Evolutionary conservation across 2,888 invertebrate species (phyloP).

Genomic region (Conomelus anceps): DNA sequence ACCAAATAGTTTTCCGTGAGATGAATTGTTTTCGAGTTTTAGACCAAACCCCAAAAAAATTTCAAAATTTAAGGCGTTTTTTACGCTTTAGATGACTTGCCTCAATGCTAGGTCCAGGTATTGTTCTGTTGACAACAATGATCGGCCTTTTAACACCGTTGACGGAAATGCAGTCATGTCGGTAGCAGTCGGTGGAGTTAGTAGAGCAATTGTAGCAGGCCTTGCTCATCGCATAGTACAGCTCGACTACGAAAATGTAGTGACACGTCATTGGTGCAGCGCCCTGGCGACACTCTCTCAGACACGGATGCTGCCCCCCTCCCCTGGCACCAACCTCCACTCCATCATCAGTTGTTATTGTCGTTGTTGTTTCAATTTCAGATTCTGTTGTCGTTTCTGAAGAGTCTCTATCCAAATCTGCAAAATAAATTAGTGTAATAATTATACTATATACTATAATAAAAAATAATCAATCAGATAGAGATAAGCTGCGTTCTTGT

Average conservation of each 20-base stretch:
- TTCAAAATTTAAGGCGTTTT: no score
- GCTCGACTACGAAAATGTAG: slow-evolving; percentile 69
- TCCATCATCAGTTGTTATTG: background rate
- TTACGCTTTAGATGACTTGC: slow-evolving; percentile 46
- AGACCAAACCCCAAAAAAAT: no score
- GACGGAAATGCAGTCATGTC: slow-evolving; percentile 73
- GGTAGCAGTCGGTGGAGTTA: slow-evolving; percentile 64
- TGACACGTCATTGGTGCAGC: slow-evolving; percentile 58
- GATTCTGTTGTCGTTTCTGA: background rate
- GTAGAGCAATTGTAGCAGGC: slow-evolving; percentile 79
- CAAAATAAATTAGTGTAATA: background rate
- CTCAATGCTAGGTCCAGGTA: slow-evolving; percentile 82
- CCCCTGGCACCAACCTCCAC: background rate
- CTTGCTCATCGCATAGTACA: slow-evolving; percentile 80
- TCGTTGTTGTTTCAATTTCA: background rate
- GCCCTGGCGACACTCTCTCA: slow-evolving; percentile 55
- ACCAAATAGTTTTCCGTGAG: no score
- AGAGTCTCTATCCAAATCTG: background rate
- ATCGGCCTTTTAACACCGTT: slow-evolving; percentile 73
- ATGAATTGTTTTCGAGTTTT: no score
- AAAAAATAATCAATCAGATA: no score
- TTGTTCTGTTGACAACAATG: slow-evolving; percentile 72
- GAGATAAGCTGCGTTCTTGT: no score
- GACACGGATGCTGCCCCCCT: slow-evolving; percentile 50
- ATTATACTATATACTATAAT: no score